Percentiles rank a stretch among this genome's conserved stretches.
Evolutionary conservation across 1,140 invertebrate genomes (phyloP).

Genomic region (Zaprionus ornatus): DNA sequence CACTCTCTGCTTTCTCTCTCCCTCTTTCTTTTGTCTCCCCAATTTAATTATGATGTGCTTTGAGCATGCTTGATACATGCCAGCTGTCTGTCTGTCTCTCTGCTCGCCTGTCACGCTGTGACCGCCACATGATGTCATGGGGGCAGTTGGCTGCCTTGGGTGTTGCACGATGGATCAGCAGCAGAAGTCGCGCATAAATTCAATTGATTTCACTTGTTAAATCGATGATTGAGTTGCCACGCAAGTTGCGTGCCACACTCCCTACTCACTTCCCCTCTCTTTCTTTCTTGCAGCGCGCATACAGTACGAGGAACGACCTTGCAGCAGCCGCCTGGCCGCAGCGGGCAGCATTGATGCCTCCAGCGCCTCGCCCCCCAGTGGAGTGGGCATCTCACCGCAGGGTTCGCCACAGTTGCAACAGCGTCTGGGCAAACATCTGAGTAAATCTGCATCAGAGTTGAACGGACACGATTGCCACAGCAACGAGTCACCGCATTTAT

Average conservation of each 20-base stretch:
- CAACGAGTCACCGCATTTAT: conserved; percentile 77
- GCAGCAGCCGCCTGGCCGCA: conserved; percentile 35
- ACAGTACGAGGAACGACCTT: conserved; percentile 57
- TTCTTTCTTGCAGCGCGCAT: conserved; percentile 63
- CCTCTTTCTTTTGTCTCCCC: background rate
- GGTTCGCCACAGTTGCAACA: conserved; percentile 72
- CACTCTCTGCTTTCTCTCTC: background rate
- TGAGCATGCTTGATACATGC: conserved; percentile 10
- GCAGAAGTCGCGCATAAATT: conserved; percentile 12
- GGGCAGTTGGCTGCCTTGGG: background rate
- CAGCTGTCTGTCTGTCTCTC: conserved; percentile 17
- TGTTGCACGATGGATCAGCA: conserved; percentile 6
- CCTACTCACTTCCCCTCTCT: background rate
- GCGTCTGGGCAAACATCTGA: conserved; percentile 84
- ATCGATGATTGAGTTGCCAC: conserved; percentile 62
- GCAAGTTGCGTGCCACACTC: conserved; percentile 47
- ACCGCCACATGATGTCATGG: conserved; percentile 60
- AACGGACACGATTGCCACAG: conserved; percentile 78
- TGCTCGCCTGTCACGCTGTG: background rate
- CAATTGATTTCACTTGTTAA: conserved; percentile 50
- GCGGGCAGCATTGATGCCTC: conserved; percentile 37
- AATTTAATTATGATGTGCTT: conserved; percentile 1
- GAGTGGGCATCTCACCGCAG: conserved; percentile 60
- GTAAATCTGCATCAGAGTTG: conserved; percentile 86
- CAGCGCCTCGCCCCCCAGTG: conserved; percentile 51